These are phyloP conservation scores for Cephalophus harveyi DNA, from an alignment of 2,113 vertebrate genomes.

Conservation along the genomic window DNA sequence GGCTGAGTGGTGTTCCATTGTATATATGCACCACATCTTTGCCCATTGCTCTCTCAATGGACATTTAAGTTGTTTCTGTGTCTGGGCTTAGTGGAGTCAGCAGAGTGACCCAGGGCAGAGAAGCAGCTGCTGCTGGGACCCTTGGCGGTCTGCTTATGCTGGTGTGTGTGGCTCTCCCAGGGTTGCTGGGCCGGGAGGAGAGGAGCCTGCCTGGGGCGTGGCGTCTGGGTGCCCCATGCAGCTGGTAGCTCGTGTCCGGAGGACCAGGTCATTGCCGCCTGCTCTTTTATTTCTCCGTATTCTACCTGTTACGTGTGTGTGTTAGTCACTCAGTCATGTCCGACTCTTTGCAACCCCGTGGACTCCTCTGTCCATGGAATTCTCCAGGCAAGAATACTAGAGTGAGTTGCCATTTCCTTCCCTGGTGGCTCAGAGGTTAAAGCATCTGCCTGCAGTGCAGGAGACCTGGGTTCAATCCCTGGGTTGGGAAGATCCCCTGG, in stretches of 20 bases:
- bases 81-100: background rate
- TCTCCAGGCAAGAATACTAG: background rate
- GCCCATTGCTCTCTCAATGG: background rate
- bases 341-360: background rate
- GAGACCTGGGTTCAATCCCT: too few species aligned
- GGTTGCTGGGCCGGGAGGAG: fast-evolving
- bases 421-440: too few species aligned
- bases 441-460: too few species aligned
- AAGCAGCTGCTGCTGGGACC: background rate
- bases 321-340: background rate
- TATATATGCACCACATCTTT: fast-evolving
- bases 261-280: background rate
- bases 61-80: background rate
- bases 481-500: too few species aligned
- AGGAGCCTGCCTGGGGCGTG: fast-evolving
- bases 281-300: background rate
- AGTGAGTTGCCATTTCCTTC: background rate
- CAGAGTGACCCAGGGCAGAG: too few species aligned
- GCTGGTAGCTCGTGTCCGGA: fast-evolving
- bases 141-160: background rate
- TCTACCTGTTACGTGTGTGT: background rate
- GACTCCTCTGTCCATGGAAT: background rate
- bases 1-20: background rate
- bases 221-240: fast-evolving
- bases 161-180: fast-evolving